Percentiles rank a stretch among this genome's conserved stretches.
Evolutionary conservation across 2,797 vertebrate species (phyloP).

Genomic region (Sebastes iracundus): DNA sequence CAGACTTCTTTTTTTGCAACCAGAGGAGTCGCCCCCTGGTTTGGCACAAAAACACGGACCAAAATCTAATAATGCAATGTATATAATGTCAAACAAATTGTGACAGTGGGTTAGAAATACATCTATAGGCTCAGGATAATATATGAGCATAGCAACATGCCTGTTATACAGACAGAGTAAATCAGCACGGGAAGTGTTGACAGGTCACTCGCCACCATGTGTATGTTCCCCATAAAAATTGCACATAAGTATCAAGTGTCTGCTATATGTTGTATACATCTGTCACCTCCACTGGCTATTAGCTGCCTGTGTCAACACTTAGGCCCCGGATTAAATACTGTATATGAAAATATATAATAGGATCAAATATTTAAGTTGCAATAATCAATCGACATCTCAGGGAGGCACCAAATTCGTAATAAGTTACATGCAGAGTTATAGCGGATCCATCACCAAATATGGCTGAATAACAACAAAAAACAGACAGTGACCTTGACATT

Average conservation of each 20-base stretch:
- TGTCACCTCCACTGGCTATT: background rate
- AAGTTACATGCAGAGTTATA: background rate
- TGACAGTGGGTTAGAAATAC: background rate
- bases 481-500: background rate
- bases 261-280: background rate
- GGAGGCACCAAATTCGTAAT: background rate
- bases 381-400: background rate
- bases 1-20: too few relatives aligned
- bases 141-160: constrained; percentile 25
- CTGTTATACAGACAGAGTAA: constrained; percentile 3
- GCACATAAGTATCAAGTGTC: background rate
- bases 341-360: background rate
- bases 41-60: background rate
- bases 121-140: background rate
- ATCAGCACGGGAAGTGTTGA: constrained; percentile 28
- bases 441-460: background rate
- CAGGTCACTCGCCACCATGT: background rate
- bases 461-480: background rate
- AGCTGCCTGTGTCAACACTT: background rate
- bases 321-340: background rate
- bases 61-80: background rate
- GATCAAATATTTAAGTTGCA: background rate
- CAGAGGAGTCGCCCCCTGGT: too few relatives aligned
- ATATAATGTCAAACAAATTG: background rate
- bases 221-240: constrained; percentile 7